Evolutionary conservation across 2,113 vertebrate species (phyloP).

Genomic region (Tringa solitaria): DNA sequence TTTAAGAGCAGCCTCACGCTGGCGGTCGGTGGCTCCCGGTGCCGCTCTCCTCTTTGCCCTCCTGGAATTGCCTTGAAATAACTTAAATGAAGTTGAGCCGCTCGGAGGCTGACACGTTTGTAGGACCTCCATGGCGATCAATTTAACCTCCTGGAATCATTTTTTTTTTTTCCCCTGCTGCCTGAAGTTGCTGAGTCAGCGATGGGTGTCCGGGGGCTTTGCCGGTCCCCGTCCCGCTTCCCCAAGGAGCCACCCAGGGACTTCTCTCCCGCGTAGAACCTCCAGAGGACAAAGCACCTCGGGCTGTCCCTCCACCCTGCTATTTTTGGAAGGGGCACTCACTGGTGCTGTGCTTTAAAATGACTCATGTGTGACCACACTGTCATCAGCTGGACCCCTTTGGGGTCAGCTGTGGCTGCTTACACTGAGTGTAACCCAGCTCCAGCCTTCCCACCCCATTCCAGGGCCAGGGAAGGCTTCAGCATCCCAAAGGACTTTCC

Average conservation of each 20-base stretch:
- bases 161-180: not conserved
- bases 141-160: constrained; percentile 33
- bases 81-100: constrained; percentile 54
- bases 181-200: constrained; percentile 45
- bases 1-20: not conserved
- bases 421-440: accelerated
- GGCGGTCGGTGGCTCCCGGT: not conserved
- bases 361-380: not conserved
- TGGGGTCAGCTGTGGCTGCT: not conserved
- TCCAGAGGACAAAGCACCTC: not conserved
- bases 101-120: constrained; percentile 25
- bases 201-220: not conserved
- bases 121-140: constrained; percentile 47
- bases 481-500: no score
- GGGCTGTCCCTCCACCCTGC: accelerated
- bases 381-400: not conserved
- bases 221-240: not conserved
- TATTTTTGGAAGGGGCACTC: not conserved
- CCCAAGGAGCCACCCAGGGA: not conserved
- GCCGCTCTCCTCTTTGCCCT: constrained; percentile 46
- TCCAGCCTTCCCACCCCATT: not conserved
- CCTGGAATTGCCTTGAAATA: constrained; percentile 63
- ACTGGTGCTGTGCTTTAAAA: not conserved
- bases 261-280: not conserved
- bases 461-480: not conserved